Evolutionary conservation across 2,888 invertebrate genomes (phyloP), one percentile per base, ranked within the genome.

Genomic region (Drosophila hamatofila): DNA sequence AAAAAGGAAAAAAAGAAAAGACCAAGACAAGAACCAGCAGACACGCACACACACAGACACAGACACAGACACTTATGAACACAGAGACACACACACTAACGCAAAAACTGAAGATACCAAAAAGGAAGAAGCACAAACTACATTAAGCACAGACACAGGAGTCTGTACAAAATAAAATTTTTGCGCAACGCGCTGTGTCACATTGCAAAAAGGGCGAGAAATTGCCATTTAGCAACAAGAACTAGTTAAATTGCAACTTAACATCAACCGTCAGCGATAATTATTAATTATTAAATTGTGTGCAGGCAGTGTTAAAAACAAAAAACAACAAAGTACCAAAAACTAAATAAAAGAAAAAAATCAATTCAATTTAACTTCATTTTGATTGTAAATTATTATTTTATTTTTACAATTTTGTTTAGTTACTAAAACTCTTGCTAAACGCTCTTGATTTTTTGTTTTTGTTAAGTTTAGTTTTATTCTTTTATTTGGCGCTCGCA

Each of bases 51-150:
- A 46, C 63, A 55, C 60, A 44, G n/a, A 48, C 33, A 59, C 27
- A 27, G 27, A 0, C 30, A 11, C 11, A 49, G 42, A 64, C 35
- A 54, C 39, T 16, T 6, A 54, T 30, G 54, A 21, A 41, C 51
- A 25, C 35, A 55, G 11, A 48, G 11, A 48, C 56, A 60, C 35
- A 61, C 49, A 61, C 39, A 52, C 39, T 30, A 30, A 9, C 35
- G 6, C 35, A 61, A 61, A 48, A 61, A 69, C 69, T 49, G 77
- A 78, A 78, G 80, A 80, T 67, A 64, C 77, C 80, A 67, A 78
- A 80, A 80, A 78, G 76, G 76, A 75, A 75, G 65, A 71, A 75
- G 76, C 80, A 79, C 71, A 81, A 80, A 76, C 77, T 75, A 75
- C 71, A 66, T 66, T 76, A 78, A 78, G 75, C 79, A 63, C 79